A percentile compares a stretch with the other conserved stretches of the same genome.
Evolutionary conservation across 2,797 vertebrate genomes (phyloP).

Genomic region (Bucorvus abyssinicus): DNA sequence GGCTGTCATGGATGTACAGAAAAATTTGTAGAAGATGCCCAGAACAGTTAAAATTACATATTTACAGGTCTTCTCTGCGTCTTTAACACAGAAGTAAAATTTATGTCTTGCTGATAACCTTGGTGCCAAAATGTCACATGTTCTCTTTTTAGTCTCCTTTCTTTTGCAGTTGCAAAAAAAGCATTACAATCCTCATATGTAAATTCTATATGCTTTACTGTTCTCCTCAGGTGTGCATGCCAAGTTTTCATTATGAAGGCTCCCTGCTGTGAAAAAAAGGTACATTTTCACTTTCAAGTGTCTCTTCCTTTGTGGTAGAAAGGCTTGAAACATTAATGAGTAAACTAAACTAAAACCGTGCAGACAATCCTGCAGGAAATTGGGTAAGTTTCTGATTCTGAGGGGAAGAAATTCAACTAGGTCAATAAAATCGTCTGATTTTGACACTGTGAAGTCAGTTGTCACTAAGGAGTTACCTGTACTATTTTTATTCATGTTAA

Average conservation of each 20-base stretch:
- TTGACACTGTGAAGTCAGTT: constrained; percentile 60
- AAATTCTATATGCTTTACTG: constrained; percentile 68
- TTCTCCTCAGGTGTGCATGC: constrained; percentile 72
- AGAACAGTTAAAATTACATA: constrained; percentile 28
- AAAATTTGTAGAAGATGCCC: neutral
- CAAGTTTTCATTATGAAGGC: constrained; percentile 72
- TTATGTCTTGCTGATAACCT: constrained; percentile 44
- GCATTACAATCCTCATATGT: constrained; percentile 58
- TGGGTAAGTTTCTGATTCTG: constrained; percentile 61
- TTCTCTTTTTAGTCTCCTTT: constrained; percentile 32
- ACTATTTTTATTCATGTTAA: constrained; percentile 69
- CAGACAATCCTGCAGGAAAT: constrained; percentile 64
- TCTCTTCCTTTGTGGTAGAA: constrained; percentile 68
- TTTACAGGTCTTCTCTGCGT: constrained; percentile 9
- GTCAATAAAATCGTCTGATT: constrained; percentile 68
- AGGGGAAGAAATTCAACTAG: constrained; percentile 70
- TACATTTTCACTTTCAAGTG: constrained; percentile 72
- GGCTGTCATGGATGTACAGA: neutral
- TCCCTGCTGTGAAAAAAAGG: constrained; percentile 71
- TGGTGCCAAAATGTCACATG: constrained; percentile 21
- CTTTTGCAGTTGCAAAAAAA: neutral
- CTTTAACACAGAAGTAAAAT: constrained; percentile 5
- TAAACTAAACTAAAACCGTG: constrained; percentile 68
- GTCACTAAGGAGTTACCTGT: constrained; percentile 59
- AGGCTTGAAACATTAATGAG: constrained; percentile 71